Percentiles rank a stretch among this genome's conserved stretches.
Evolutionary conservation across 30 jellyfish, hydroid and myxozoan species (phyloP).

Genomic region (Pelagia noctiluca): DNA sequence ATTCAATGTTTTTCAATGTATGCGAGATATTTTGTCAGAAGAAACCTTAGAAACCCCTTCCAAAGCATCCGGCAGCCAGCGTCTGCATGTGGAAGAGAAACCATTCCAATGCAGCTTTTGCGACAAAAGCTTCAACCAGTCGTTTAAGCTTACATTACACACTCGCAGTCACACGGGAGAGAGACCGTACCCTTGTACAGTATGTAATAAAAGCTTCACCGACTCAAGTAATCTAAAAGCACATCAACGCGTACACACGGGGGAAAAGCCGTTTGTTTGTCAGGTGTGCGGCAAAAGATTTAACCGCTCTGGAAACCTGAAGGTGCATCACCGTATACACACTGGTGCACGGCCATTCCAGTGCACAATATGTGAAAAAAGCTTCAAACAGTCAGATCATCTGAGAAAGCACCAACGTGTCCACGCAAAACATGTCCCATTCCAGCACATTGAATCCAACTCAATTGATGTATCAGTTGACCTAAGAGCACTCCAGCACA

Average conservation of each 20-base stretch:
- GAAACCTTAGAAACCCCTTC: too few relatives aligned
- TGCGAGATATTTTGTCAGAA: too few relatives aligned
- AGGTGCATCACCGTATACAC: constrained; percentile 24
- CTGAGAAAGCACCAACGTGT: too few relatives aligned
- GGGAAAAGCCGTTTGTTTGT: constrained; percentile 38
- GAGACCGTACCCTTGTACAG: constrained; percentile 11
- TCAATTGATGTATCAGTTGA: too few relatives aligned
- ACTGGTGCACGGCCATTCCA: constrained; percentile 51
- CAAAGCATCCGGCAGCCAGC: too few relatives aligned
- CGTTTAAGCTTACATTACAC: neutral
- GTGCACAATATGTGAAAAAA: constrained; percentile 35
- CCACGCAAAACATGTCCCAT: too few relatives aligned
- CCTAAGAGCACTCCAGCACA: too few relatives aligned
- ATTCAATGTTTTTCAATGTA: too few relatives aligned
- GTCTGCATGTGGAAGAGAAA: too few relatives aligned
- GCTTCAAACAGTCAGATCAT: constrained; percentile 32
- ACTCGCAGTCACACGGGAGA: constrained; percentile 10
- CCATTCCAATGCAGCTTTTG: too few relatives aligned
- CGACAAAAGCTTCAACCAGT: too few relatives aligned
- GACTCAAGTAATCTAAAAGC: constrained; percentile 12
- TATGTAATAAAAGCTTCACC: constrained; percentile 9
- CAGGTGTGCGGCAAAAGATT: constrained; percentile 25
- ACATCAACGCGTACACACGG: constrained; percentile 41
- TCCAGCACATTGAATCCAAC: too few relatives aligned
- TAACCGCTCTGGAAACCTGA: constrained; percentile 29